Conservation (phyloP, 2,888 invertebrate species). For the Drosophila mettleri region DNA sequence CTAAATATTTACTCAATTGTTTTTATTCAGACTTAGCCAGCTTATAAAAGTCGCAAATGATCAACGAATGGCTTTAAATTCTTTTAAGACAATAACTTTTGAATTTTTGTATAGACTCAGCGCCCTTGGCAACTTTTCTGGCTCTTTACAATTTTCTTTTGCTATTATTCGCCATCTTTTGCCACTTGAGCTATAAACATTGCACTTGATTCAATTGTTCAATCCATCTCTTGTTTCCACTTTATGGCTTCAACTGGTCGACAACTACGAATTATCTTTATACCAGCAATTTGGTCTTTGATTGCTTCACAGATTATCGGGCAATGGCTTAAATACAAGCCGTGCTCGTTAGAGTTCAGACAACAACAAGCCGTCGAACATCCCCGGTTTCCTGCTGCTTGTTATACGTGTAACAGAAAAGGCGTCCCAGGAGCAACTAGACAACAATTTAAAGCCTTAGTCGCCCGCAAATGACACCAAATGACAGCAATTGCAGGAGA, state of each 20-base stretch:
- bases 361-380: slow-evolving; percentile 43
- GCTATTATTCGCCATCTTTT: not conserved
- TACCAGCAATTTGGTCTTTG: slow-evolving; percentile 20
- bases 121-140: not conserved
- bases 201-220: slow-evolving; percentile 9
- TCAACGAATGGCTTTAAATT: not conserved
- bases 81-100: not conserved
- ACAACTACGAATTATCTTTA: slow-evolving; percentile 14
- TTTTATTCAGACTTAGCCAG: no score
- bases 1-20: no score
- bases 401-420: not conserved
- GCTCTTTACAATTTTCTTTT: not conserved
- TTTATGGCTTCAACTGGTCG: slow-evolving; percentile 4
- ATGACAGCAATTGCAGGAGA: slow-evolving; percentile 76
- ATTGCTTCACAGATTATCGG: slow-evolving; percentile 58
- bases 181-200: not conserved
- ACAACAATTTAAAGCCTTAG: slow-evolving; percentile 59
- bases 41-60: not conserved
- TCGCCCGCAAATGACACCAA: slow-evolving; percentile 71
- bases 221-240: not conserved
- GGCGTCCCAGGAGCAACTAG: slow-evolving; percentile 20
- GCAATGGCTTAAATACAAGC: slow-evolving; percentile 29
- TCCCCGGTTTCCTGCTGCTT: slow-evolving; percentile 3
- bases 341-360: slow-evolving; percentile 38
- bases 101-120: not conserved